Percentiles rank a stretch among this genome's conserved stretches.
These are phyloP conservation scores for Drosophila athabasca DNA, from an alignment of 1,140 invertebrate genomes.

Conservation along the genomic window DNA sequence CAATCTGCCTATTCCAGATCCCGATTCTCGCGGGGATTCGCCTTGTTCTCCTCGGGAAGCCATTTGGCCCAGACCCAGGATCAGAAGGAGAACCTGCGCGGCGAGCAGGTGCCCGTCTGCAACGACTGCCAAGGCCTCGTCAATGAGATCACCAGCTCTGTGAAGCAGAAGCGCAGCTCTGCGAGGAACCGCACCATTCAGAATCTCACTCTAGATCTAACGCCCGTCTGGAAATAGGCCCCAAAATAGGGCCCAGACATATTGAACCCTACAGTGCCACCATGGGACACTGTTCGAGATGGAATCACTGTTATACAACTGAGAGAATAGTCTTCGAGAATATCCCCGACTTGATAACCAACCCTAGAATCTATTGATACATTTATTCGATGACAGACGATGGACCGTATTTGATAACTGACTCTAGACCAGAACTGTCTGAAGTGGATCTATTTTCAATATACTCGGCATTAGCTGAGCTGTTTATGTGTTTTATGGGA, in stretches of 20 bases:
- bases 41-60: conserved; percentile 83
- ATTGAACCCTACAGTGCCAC: conserved; percentile 6
- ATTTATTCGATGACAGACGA: conserved; percentile 28
- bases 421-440: conserved; percentile 3
- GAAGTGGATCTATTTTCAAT: conserved; percentile 7
- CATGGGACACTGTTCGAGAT: conserved; percentile 1
- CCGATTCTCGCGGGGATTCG: conserved; percentile 84
- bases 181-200: conserved; percentile 91
- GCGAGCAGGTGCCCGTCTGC: conserved; percentile 94
- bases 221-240: conserved; percentile 88
- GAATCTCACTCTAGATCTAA: conserved; percentile 91
- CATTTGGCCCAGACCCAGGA: conserved; percentile 78
- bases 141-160: conserved; percentile 95
- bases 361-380: not conserved
- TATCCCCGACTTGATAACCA: too few species aligned
- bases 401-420: conserved; percentile 31
- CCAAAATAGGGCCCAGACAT: not conserved
- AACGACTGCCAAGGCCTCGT: conserved; percentile 97
- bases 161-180: conserved; percentile 90
- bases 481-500: conserved; percentile 18
- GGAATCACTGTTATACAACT: conserved; percentile 8
- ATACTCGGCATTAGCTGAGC: too few species aligned
- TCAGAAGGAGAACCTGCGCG: conserved; percentile 87
- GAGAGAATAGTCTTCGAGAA: not conserved
- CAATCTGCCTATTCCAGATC: conserved; percentile 54